A percentile compares a stretch with the other conserved stretches of the same genome.
These are phyloP conservation scores for Zaprionus vittiger DNA, from an alignment of 1,140 invertebrate genomes.

Conservation along the genomic window DNA sequence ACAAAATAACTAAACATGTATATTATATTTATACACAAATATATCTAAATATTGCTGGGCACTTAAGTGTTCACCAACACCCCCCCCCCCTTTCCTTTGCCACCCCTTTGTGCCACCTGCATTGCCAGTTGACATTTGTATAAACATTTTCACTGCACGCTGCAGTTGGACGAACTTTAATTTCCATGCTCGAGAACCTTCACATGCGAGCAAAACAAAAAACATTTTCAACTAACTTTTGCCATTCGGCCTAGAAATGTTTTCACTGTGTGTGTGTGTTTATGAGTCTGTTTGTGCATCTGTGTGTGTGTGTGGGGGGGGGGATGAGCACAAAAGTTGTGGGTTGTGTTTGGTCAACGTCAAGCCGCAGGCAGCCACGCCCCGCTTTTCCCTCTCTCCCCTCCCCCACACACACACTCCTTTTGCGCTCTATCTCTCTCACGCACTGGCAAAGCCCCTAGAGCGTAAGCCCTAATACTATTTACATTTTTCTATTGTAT, in stretches of 20 bases:
- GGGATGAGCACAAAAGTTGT: constrained; percentile 37
- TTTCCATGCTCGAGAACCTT: constrained; percentile 44
- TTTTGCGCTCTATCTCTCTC: not conserved
- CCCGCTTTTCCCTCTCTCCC: constrained; percentile 1
- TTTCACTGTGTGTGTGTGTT: constrained; percentile 7
- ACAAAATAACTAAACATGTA: constrained; percentile 42
- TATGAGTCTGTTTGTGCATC: no score
- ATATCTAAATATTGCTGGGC: constrained; percentile 7
- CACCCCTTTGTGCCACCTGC: constrained; percentile 3
- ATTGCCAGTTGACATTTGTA: constrained; percentile 28
- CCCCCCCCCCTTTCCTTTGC: not conserved
- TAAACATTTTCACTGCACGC: constrained; percentile 31
- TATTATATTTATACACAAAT: constrained; percentile 26
- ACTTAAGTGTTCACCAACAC: not conserved
- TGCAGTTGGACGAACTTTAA: constrained; percentile 29
- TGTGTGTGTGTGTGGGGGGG: constrained; percentile 6
- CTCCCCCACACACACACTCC: constrained; percentile 4
- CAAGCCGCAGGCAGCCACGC: constrained; percentile 27
- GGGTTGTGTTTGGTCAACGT: constrained; percentile 41
- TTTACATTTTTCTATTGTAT: constrained; percentile 65
- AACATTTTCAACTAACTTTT: constrained; percentile 63
- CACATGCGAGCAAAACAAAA: constrained; percentile 50
- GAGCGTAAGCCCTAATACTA: constrained; percentile 60
- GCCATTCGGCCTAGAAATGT: constrained; percentile 50
- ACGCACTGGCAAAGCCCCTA: constrained; percentile 16